Base-by-base conservation (phyloP, 92 coral and sea anemone genomes). In the Pocillopora grandis region DNA sequence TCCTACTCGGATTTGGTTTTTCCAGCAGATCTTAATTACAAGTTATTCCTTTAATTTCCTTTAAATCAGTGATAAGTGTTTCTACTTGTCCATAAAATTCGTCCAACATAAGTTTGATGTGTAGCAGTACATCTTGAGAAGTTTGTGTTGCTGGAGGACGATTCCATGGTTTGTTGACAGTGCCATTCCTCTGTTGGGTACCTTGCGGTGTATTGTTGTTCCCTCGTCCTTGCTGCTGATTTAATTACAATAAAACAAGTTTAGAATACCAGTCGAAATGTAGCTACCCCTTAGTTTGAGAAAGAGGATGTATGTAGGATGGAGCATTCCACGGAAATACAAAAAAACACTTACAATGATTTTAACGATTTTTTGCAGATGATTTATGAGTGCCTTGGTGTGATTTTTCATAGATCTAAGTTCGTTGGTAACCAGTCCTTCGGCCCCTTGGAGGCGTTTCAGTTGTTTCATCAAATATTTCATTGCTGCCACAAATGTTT, bases 71-170 rank as follows among this genome's bases (percentile, higher is more conserved):
- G 10, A 18, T 48, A 1, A 80, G 77, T 36, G 20, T 59, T 21
- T 55, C 19, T 11, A 49, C 58, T 19, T 58, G 36, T 68, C 58
- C 12, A 56, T 14, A 27, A 3, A 80, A 80, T 31, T 80, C 77
- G 36, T 58, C 77, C 77, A 80, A 36, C 37, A 69, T 57, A 35
- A 80, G 37, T 55, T 80, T 70, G 10, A 67, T 80, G 36, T 52
- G 66, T 0, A 35, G 20, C 20, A 59, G 4, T 5, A 35, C 68
- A 36, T 80, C 85, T 80, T 80, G 15, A 17, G 71, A 57, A 5
- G 85, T 36, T 18, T 52, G 16, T 31, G 48, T 60, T 14, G 55
- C 15, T 33, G 1, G 56, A 37, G 68, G 2, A 19, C 3, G 37
- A 21, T 27, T 4, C 12, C 31, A 65, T 5, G 76, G 84, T 33